Percentiles rank a stretch among this genome's conserved stretches.
phyloP scores from a whole-genome alignment of 2,113 vertebrate species.

The Recurvirostra avosetta region DNA sequence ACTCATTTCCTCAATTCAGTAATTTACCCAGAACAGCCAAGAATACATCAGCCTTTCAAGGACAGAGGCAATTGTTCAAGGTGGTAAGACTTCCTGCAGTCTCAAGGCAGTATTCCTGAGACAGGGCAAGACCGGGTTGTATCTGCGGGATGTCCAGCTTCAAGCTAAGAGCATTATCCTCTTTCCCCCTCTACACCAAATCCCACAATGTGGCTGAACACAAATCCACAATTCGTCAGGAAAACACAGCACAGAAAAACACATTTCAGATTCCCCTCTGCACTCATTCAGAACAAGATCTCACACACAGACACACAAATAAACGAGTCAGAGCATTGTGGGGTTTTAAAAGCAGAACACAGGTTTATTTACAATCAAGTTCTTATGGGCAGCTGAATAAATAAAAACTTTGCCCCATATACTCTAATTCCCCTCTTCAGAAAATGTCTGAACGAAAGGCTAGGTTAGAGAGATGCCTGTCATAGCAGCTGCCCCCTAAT shows the following conservation, averaged over 20 bases:
- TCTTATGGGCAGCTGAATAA: constrained; percentile 77
- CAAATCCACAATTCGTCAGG: not conserved
- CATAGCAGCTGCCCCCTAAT: not conserved
- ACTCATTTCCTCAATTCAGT: not conserved
- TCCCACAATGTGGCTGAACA: not conserved
- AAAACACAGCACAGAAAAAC: not conserved
- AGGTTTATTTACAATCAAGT: constrained; percentile 79
- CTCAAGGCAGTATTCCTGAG: not conserved
- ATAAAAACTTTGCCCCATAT: constrained; percentile 67
- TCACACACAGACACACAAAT: not conserved
- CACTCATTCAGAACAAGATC: not conserved
- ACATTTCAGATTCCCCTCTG: not conserved
- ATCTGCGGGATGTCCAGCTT: accelerated
- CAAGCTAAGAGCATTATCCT: not conserved
- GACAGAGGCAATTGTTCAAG: not conserved
- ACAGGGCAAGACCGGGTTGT: not conserved
- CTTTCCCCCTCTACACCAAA: not conserved
- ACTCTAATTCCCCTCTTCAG: not conserved
- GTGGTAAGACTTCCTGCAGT: not conserved
- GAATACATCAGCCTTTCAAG: not conserved
- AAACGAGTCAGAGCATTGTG: not conserved
- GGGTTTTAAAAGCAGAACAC: constrained; percentile 70
- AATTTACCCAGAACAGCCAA: not conserved
- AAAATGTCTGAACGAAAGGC: constrained; percentile 8
- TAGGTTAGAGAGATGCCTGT: not conserved